Evolutionary conservation across 1,140 invertebrate genomes (phyloP).

Genomic region (Condylostylus longicornis): DNA sequence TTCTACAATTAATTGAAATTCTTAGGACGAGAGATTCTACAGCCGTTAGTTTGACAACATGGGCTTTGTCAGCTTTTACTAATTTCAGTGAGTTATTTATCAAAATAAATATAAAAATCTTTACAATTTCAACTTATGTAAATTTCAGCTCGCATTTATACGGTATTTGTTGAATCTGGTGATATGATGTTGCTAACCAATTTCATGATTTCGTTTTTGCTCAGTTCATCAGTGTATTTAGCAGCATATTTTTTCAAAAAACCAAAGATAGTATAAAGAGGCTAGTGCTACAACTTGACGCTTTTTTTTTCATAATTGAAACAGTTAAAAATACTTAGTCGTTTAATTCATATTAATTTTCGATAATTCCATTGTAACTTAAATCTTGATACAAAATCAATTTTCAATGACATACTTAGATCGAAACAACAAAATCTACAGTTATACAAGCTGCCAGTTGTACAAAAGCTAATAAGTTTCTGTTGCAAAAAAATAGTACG

Average conservation of each 20-base stretch:
- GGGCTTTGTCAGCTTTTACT: conserved; percentile 53
- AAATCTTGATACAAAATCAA: no score
- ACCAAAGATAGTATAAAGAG: conserved; percentile 7
- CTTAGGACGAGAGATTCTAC: conserved; percentile 45
- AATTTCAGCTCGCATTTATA: conserved; percentile 47
- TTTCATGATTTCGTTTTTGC: conserved; percentile 42
- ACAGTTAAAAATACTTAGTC: no score
- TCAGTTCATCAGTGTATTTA: conserved; percentile 41
- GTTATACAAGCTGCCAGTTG: no score
- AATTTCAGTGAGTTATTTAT: conserved; percentile 46
- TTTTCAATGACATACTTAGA: no score
- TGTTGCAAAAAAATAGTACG: no score
- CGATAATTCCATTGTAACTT: no score
- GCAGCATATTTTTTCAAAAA: conserved; percentile 40
- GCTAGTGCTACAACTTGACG: no score
- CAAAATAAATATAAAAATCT: not conserved
- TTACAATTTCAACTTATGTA: conserved; percentile 3
- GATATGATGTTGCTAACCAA: conserved; percentile 46
- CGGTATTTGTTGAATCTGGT: conserved; percentile 47
- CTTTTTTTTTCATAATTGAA: no score
- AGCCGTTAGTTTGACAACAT: conserved; percentile 48
- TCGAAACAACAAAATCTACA: no score
- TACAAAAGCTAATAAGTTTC: no score
- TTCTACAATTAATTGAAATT: conserved; percentile 48
- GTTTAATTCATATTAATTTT: no score